Conservation (phyloP, 2,797 vertebrate genomes). For the Sebastes ruberrimus region DNA sequence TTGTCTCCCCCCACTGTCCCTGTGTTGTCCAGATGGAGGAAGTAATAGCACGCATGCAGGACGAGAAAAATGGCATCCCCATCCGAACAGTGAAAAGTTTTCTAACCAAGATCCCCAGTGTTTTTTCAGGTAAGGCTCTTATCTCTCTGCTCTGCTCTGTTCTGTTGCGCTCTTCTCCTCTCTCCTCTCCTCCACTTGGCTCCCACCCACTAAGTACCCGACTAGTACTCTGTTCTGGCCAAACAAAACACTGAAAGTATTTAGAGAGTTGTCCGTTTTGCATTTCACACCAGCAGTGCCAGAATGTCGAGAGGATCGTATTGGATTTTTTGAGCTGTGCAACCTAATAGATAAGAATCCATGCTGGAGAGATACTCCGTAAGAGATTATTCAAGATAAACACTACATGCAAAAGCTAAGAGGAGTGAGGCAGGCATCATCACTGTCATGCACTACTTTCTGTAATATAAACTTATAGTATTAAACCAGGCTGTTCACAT, state of each 20-base stretch:
- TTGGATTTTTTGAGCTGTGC: slow-evolving; percentile 24
- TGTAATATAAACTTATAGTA: not conserved
- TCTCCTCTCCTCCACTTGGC: slow-evolving; percentile 18
- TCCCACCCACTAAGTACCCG: slow-evolving; percentile 37
- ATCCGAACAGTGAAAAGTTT: slow-evolving; percentile 99
- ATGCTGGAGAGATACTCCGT: slow-evolving; percentile 5
- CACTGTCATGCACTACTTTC: not conserved
- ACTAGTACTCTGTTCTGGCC: slow-evolving; percentile 18
- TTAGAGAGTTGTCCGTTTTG: slow-evolving; percentile 45
- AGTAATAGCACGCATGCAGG: slow-evolving; percentile 96
- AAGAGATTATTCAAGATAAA: slow-evolving; percentile 3
- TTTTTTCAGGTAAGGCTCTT: slow-evolving; percentile 94
- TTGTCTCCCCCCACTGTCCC: not conserved
- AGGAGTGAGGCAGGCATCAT: not conserved
- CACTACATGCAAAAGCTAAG: not conserved
- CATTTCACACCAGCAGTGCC: slow-evolving; percentile 34
- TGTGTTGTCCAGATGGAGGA: slow-evolving; percentile 91
- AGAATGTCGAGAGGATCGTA: slow-evolving; percentile 33
- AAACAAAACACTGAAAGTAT: slow-evolving; percentile 48
- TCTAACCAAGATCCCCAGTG: slow-evolving; percentile 97
- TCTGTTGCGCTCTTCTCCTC: not conserved
- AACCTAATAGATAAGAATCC: slow-evolving; percentile 7
- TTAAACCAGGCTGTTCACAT: not conserved
- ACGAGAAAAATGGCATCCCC: slow-evolving; percentile 96
- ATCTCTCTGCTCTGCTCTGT: not conserved